These are phyloP conservation scores for Rhinogobius similis DNA, from an alignment of 2,113 vertebrate species.

Conservation along the genomic window DNA sequence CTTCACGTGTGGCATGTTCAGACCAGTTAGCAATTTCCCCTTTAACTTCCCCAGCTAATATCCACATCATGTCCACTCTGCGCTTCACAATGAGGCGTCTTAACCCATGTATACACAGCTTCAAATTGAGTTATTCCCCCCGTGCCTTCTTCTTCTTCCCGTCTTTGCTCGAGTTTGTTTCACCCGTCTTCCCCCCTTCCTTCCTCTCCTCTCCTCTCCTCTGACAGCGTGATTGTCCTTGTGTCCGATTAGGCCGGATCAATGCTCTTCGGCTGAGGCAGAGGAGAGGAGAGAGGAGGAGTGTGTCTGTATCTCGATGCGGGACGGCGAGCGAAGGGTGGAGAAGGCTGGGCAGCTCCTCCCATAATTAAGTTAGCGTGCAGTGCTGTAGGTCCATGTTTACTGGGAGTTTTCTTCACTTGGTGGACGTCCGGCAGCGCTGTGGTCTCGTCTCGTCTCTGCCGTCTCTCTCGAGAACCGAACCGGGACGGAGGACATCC, in stretches of 20 bases:
- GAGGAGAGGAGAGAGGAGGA: slow-evolving; percentile 22
- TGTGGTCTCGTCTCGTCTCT: slow-evolving; percentile 50
- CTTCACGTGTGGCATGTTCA: background rate
- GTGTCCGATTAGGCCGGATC: slow-evolving; percentile 74
- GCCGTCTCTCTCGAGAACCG: slow-evolving; percentile 51
- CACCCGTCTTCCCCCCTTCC: slow-evolving; percentile 7
- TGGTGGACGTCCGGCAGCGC: slow-evolving; percentile 58
- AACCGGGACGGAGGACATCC: slow-evolving; percentile 28
- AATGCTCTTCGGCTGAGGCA: slow-evolving; percentile 57
- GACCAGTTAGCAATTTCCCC: background rate
- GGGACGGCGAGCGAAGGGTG: slow-evolving; percentile 20
- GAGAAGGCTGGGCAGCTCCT: slow-evolving; percentile 69
- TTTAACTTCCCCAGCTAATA: background rate
- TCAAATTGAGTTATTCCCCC: slow-evolving; percentile 67
- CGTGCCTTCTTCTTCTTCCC: background rate
- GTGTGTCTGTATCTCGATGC: slow-evolving; percentile 56
- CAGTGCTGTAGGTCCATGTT: slow-evolving; percentile 78
- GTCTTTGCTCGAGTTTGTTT: too few species aligned
- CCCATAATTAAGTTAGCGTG: slow-evolving; percentile 79
- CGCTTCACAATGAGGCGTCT: slow-evolving; percentile 19
- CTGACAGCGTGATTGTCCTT: slow-evolving; percentile 76
- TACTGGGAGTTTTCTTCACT: slow-evolving; percentile 76
- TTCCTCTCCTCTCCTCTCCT: background rate
- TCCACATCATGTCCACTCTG: slow-evolving; percentile 10
- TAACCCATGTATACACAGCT: slow-evolving; percentile 36